Conservation (phyloP, 2,113 vertebrate species). For the Corydoras maculifer region DNA sequence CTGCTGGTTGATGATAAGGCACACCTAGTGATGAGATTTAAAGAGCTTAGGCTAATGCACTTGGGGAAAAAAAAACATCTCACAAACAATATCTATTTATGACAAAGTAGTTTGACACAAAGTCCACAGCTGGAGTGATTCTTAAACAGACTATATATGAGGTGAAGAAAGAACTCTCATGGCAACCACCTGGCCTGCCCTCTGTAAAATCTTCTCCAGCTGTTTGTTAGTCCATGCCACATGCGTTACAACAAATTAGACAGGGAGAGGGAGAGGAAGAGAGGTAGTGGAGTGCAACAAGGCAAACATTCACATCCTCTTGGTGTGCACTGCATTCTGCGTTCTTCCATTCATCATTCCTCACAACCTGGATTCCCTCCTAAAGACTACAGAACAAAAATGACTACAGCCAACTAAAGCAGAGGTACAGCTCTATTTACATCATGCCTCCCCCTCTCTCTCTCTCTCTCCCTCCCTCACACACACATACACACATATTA, state of each 20-base stretch:
- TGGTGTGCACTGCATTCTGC: slow-evolving; percentile 6
- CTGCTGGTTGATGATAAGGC: slow-evolving; percentile 17
- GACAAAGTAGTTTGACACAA: background rate
- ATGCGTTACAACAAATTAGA: slow-evolving; percentile 34
- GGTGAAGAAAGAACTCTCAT: background rate
- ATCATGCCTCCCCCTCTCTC: slow-evolving; percentile 15
- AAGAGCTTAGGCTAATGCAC: background rate
- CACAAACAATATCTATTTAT: slow-evolving; percentile 2
- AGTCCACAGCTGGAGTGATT: background rate
- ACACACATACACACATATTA: background rate
- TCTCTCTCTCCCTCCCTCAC: no score
- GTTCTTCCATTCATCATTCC: slow-evolving; percentile 21
- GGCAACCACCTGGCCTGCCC: slow-evolving; percentile 6
- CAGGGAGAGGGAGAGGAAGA: slow-evolving; percentile 22
- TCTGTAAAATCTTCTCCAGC: slow-evolving; percentile 29
- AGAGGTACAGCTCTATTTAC: slow-evolving; percentile 23
- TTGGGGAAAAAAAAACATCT: background rate
- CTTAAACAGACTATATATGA: slow-evolving; percentile 2
- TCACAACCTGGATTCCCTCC: slow-evolving; percentile 12
- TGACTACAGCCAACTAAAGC: slow-evolving; percentile 15
- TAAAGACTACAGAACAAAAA: slow-evolving; percentile 21
- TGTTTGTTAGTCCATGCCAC: slow-evolving; percentile 38
- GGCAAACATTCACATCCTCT: slow-evolving; percentile 28
- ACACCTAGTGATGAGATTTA: slow-evolving; percentile 5
- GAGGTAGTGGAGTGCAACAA: slow-evolving; percentile 9